These are phyloP conservation scores for Pseudochromis fuscus DNA, from an alignment of 2,797 vertebrate genomes.

Conservation along the genomic window DNA sequence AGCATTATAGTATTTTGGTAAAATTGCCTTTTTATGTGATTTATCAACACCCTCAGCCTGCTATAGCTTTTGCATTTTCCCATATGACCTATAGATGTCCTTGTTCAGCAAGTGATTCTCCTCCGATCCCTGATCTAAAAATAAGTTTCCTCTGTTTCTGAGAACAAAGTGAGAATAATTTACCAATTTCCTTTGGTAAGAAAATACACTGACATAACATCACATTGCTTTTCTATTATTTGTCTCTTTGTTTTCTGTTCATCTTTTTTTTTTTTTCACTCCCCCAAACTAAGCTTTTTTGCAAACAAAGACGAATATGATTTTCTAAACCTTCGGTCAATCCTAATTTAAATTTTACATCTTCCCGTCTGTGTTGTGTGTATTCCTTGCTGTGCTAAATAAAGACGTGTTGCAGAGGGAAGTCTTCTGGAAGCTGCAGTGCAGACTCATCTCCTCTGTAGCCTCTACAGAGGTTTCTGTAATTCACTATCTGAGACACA, in stretches of 20 bases:
- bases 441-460: slow-evolving; percentile 52
- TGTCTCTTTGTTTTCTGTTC: slow-evolving; percentile 6
- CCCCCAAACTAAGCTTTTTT: slow-evolving; percentile 9
- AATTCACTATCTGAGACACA: slow-evolving; percentile 51
- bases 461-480: slow-evolving; percentile 42
- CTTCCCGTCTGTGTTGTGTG: slow-evolving; percentile 9
- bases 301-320: slow-evolving; percentile 11
- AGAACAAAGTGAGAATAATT: slow-evolving; percentile 39
- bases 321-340: slow-evolving; percentile 22
- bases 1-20: background rate
- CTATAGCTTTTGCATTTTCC: slow-evolving; percentile 57
- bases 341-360: slow-evolving; percentile 23
- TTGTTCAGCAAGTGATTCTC: slow-evolving; percentile 81
- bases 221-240: slow-evolving; percentile 6
- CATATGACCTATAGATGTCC: slow-evolving; percentile 81
- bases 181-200: slow-evolving; percentile 1
- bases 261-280: slow-evolving; percentile 2
- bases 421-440: slow-evolving; percentile 43
- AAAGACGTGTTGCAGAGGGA: slow-evolving; percentile 40
- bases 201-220: slow-evolving; percentile 38
- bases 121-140: slow-evolving; percentile 24
- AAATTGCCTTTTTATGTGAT: background rate
- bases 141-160: slow-evolving; percentile 27
- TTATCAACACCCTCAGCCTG: background rate
- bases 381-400: slow-evolving; percentile 39